Evolutionary conservation across 2,888 invertebrate genomes (phyloP).

Genomic region (Venusia cambrica): DNA sequence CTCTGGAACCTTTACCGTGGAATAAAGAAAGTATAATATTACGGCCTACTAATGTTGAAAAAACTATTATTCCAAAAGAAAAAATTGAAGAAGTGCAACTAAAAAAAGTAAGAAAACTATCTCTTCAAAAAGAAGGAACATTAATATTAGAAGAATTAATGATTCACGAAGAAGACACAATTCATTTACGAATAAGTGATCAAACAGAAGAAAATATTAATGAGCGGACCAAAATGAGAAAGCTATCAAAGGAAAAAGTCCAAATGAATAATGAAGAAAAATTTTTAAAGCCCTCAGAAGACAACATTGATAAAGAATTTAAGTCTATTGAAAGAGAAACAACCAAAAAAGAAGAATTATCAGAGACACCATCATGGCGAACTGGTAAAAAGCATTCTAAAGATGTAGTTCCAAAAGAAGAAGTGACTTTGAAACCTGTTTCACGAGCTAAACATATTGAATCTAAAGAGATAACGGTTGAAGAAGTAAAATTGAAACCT

Average conservation of each 20-base stretch:
- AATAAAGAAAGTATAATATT: slow-evolving; percentile 84
- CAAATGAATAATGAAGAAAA: slow-evolving; percentile 11
- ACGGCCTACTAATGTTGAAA: slow-evolving; percentile 81
- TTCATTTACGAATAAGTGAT: slow-evolving; percentile 67
- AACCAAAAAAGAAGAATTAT: too few relatives aligned
- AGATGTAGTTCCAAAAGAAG: too few relatives aligned
- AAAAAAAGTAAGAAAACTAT: slow-evolving; percentile 59
- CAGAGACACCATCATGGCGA: too few relatives aligned
- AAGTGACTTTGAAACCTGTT: slow-evolving; percentile 2
- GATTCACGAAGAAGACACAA: slow-evolving; percentile 80
- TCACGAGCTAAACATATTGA: slow-evolving; percentile 3
- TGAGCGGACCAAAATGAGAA: slow-evolving; percentile 2
- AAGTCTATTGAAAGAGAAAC: too few relatives aligned
- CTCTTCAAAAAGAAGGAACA: slow-evolving; percentile 55
- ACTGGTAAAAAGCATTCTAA: too few relatives aligned
- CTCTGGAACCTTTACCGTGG: slow-evolving; percentile 74
- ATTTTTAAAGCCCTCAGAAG: slow-evolving; percentile 5
- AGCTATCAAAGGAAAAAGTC: slow-evolving; percentile 15
- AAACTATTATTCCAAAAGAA: slow-evolving; percentile 76
- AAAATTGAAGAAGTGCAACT: slow-evolving; percentile 69
- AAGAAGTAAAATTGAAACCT: slow-evolving; percentile 52
- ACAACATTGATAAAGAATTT: too few relatives aligned
- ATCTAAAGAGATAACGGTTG: slow-evolving; percentile 41
- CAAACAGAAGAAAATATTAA: slow-evolving; percentile 18
- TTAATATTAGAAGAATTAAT: slow-evolving; percentile 76